phyloP scores from a whole-genome alignment of 2,113 vertebrate genomes.

The Corythoichthys haematopterus region DNA sequence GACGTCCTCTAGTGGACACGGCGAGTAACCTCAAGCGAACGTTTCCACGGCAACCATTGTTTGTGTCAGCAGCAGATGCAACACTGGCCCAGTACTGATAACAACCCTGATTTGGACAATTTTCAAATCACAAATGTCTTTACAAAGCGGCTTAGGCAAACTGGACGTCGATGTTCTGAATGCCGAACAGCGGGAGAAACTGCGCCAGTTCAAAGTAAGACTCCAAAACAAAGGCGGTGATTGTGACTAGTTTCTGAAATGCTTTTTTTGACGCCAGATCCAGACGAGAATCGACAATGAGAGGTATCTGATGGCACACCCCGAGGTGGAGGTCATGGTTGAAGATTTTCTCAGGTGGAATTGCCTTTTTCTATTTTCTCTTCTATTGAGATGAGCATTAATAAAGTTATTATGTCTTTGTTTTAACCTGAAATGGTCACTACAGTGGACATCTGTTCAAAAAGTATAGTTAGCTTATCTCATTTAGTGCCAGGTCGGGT shows the following conservation, averaged over 20 bases:
- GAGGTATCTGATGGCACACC: conserved; percentile 76
- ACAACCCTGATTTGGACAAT: not conserved
- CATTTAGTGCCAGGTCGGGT: too few species aligned
- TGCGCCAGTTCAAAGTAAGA: conserved; percentile 48
- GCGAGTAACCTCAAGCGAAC: not conserved
- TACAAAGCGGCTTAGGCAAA: conserved; percentile 1
- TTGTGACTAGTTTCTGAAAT: too few species aligned
- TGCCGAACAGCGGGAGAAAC: conserved; percentile 52
- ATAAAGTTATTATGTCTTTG: too few species aligned
- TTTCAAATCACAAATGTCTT: conserved; percentile 22
- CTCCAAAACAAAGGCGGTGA: not conserved
- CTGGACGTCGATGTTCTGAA: conserved; percentile 26
- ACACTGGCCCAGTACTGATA: too few species aligned
- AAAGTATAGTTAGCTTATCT: too few species aligned
- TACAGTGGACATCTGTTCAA: too few species aligned
- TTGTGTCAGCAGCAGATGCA: conserved; percentile 29
- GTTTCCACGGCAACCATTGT: conserved; percentile 45
- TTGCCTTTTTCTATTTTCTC: too few species aligned
- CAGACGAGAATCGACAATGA: conserved; percentile 78
- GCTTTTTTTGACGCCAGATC: conserved; percentile 60
- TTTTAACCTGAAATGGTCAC: too few species aligned
- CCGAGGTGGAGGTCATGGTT: conserved; percentile 74
- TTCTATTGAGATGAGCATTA: too few species aligned
- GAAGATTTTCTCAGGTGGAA: conserved; percentile 76
- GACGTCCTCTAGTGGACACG: conserved; percentile 31